Evolutionary conservation across 2,113 vertebrate species (phyloP).

Genomic region (Egretta garzetta): DNA sequence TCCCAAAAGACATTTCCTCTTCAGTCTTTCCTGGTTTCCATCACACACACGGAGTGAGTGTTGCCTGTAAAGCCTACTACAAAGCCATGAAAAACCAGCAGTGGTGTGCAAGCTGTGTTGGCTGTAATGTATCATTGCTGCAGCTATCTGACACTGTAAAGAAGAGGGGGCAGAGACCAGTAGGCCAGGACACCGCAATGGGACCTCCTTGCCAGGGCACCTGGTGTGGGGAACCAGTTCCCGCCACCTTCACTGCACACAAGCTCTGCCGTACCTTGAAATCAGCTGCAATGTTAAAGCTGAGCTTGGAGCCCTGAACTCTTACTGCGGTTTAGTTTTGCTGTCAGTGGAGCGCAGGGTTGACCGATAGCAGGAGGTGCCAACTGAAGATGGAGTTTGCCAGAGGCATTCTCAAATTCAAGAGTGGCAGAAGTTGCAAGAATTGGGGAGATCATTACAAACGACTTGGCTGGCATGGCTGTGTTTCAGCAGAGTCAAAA

Average conservation of each 20-base stretch:
- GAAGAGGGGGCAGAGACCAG: neutral
- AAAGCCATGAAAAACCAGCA: neutral
- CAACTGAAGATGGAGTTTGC: neutral
- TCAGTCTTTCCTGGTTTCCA: neutral
- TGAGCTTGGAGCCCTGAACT: neutral
- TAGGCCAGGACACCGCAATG: accelerated
- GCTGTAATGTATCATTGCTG: neutral
- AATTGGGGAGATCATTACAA: neutral
- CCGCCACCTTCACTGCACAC: neutral
- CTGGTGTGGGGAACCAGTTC: neutral
- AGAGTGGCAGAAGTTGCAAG: neutral
- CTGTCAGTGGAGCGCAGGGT: neutral
- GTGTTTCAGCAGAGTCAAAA: neutral
- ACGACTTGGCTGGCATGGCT: neutral
- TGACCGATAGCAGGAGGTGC: neutral
- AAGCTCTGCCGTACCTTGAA: neutral
- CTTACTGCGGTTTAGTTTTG: neutral
- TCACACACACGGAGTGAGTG: neutral
- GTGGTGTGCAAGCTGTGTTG: neutral
- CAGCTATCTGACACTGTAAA: neutral
- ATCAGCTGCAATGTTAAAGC: neutral
- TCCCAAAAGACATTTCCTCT: neutral
- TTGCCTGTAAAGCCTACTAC: neutral
- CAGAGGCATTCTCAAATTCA: neutral
- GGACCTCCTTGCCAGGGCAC: neutral